Base-by-base conservation (phyloP, 2,113 vertebrate species). In the Neogobius melanostomus region DNA sequence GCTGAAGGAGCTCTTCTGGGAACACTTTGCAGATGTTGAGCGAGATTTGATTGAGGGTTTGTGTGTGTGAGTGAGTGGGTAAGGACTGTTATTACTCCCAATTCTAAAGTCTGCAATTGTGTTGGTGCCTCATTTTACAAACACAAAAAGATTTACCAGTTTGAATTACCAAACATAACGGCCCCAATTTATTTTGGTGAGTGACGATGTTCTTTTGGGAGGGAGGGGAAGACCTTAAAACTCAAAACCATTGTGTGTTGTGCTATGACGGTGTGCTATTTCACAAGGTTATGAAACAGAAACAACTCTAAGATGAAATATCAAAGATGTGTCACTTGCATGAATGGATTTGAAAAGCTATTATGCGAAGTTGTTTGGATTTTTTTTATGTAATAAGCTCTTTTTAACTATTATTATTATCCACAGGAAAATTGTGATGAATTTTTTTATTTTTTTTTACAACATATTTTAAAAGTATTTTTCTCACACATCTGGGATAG, bases 1-100 rank as follows among this genome's bases (percentile, higher is more conserved):
- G 79, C 63, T 70, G 65, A 76, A 67, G 76, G 64, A 53, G 66
- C 67, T 70, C 79, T 72, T 57, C 57, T 57, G 80, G 77, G 72
- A 83, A 62, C 67, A 44, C 64, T 61, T 17, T 65, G 54, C 70
- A 78, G 75, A 81, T 79, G 67, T 68, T 75, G 76, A 76, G 62
- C 72, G 68, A 75, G 72, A 81, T 79, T 69, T 74, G 85, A 85
- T 71, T 64, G 73, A 60, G 68, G 66, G 43, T 72, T 74, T n/a
- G 54, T 45, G 46, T 45, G 46, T 47, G 5, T 82, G 61, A 64
- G 52, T 11, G 16, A 69, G 46, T 64, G 16, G n/a, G 17, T 15
- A 43, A 28, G 4, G 5, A 61, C 59, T 61, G 43, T 61, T 61
- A 61, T 61, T 61, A 61, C 14, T n/a, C 59, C 15, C 12, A 61